Base-by-base conservation (phyloP, 2,797 vertebrate species). In the Manis javanica region DNA sequence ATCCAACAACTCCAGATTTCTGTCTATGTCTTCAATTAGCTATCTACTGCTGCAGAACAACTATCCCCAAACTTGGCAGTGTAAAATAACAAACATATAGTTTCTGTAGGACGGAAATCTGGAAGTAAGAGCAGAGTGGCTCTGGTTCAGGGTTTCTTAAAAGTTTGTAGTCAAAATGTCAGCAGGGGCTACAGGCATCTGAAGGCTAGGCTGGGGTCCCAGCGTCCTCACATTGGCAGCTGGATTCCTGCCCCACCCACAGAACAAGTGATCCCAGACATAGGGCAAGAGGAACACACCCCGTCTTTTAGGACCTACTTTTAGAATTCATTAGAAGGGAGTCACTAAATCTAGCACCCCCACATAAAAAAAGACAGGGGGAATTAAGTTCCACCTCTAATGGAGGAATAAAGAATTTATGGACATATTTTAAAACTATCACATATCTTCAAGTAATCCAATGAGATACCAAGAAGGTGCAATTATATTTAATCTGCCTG, bases 1-100 rank as follows among this genome's bases (percentile, higher is more conserved):
- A 21, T 88, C 61, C 49, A 86, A 95, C 53, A 92, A 59, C n/a
- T 88, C 63, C 37, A 96, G 69, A 42, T 89, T 92, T 94, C 53
- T 69, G 29, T 82, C 51, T 81, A 16, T 37, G 24, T 57, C 59
- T 69, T 75, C 24, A 68, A 71, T 83, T 90, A 71, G 55, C 75
- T 85, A 91, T 55, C 46, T 71, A 53, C 16, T 57, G 57, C 37
- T 84, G 9, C 46, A 26, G 61, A 63, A 49, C 15, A 94, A 92
- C 31, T 51, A 78, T 29, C 51, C 61, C 0, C 7, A 77, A 90
- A 63, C 9, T 5, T 19, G 49, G n/a, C 34, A 37, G 19, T 19
- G 79, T 92, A 77, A 86, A 82, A 64, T 19, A 61, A 61, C 18
- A 39, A 91, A 68, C 59, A 68, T 69, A 61, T 3, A 23, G 57